phyloP scores from a whole-genome alignment of 2,797 vertebrate species.

The Urophycis tenuis region DNA sequence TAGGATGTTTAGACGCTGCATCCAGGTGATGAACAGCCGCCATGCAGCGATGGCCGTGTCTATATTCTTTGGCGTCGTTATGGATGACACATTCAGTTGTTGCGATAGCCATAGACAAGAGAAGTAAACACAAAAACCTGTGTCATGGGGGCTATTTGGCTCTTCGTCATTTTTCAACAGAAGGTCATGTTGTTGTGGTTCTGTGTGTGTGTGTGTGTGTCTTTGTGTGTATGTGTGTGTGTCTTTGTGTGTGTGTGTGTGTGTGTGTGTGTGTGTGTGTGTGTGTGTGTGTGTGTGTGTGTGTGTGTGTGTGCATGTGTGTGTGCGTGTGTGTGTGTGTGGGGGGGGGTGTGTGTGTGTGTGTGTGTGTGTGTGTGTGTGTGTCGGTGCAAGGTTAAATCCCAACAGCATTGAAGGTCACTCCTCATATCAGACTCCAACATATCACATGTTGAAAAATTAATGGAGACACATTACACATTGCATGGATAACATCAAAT shows the following conservation, averaged over 20 bases:
- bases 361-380: background rate
- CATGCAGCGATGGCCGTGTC: background rate
- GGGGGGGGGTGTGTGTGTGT: background rate
- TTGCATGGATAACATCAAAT: background rate
- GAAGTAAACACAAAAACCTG: background rate
- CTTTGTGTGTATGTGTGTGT: background rate
- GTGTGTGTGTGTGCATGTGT: background rate
- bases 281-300: background rate
- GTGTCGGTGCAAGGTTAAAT: slow-evolving; percentile 1
- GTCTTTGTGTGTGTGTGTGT: background rate
- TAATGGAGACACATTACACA: background rate
- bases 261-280: background rate
- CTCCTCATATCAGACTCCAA: background rate
- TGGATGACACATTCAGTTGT: background rate
- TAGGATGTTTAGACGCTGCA: background rate
- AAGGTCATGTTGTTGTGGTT: slow-evolving; percentile 7
- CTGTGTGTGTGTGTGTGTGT: background rate
- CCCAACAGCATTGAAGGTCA: slow-evolving; percentile 6
- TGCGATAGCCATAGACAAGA: background rate
- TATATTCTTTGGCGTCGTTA: background rate
- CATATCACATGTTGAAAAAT: background rate
- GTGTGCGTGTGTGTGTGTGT: background rate
- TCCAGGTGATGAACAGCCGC: background rate
- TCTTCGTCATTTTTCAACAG: background rate
- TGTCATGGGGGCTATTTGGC: background rate